Percentiles rank a stretch among this genome's conserved stretches.
These are phyloP conservation scores for Agrypnia vestita DNA, from an alignment of 1,140 invertebrate species.

Conservation along the genomic window DNA sequence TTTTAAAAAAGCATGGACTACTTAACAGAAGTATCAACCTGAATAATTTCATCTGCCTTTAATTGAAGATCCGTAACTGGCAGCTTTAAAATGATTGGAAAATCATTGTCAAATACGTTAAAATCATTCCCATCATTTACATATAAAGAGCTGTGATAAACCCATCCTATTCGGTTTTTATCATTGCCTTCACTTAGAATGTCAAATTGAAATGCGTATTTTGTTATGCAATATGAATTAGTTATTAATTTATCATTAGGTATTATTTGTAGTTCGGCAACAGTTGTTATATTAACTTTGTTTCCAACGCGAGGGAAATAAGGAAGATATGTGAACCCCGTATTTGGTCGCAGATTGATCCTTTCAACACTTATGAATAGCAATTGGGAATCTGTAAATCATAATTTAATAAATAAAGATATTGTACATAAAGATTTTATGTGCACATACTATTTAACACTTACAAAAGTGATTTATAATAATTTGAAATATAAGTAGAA, in stretches of 20 bases:
- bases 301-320: slow-evolving; percentile 39
- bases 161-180: slow-evolving; percentile 41
- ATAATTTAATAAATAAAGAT: too few relatives aligned
- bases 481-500: too few relatives aligned
- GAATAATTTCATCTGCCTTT: slow-evolving; percentile 23
- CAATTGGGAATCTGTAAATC: slow-evolving; percentile 52
- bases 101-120: slow-evolving; percentile 23
- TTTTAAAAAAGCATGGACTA: not conserved
- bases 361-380: slow-evolving; percentile 52
- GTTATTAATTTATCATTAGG: slow-evolving; percentile 22
- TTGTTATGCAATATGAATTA: slow-evolving; percentile 43
- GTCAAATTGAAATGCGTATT: slow-evolving; percentile 45
- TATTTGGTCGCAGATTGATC: slow-evolving; percentile 39
- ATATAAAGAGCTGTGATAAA: slow-evolving; percentile 39
- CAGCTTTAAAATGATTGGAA: slow-evolving; percentile 47
- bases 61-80: slow-evolving; percentile 22
- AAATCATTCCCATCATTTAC: slow-evolving; percentile 28
- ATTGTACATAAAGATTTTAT: too few relatives aligned
- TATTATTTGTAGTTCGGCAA: slow-evolving; percentile 49
- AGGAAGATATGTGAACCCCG: slow-evolving; percentile 41
- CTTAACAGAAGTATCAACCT: slow-evolving; percentile 32
- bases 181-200: slow-evolving; percentile 28
- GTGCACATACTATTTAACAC: not conserved
- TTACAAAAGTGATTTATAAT: too few relatives aligned
- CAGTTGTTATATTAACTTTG: slow-evolving; percentile 25